A percentile compares a stretch with the other conserved stretches of the same genome.
Conservation (phyloP, 2,797 vertebrate genomes). For the Muscicapa comitata region DNA sequence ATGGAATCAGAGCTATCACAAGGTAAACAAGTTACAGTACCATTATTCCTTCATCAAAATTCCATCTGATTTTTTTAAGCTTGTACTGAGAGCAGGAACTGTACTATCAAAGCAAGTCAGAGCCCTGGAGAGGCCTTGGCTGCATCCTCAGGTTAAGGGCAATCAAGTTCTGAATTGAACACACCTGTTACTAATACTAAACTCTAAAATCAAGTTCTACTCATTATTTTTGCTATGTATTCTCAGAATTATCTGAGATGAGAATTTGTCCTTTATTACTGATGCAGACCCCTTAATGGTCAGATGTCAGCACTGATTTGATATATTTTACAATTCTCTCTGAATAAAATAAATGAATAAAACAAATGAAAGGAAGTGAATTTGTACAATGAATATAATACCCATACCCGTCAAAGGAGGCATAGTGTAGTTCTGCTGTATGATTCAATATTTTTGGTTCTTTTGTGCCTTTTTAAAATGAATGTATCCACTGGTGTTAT, state of each 20-base stretch:
- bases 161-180: background rate
- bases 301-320: constrained; percentile 18
- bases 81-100: background rate
- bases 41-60: background rate
- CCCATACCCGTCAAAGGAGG: background rate
- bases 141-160: background rate
- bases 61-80: background rate
- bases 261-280: background rate
- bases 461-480: background rate
- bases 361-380: background rate
- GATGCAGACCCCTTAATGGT: background rate
- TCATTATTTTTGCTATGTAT: background rate
- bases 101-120: background rate
- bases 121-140: background rate
- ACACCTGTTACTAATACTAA: background rate
- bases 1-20: background rate
- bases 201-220: background rate
- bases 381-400: background rate
- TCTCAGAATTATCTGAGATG: background rate
- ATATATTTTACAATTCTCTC: background rate
- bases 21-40: background rate
- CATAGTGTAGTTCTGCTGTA: background rate
- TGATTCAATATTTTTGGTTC: background rate
- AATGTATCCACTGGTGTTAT: background rate
- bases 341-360: background rate